Conservation (phyloP, 2,113 vertebrate species). For the Zosterops lateralis region DNA sequence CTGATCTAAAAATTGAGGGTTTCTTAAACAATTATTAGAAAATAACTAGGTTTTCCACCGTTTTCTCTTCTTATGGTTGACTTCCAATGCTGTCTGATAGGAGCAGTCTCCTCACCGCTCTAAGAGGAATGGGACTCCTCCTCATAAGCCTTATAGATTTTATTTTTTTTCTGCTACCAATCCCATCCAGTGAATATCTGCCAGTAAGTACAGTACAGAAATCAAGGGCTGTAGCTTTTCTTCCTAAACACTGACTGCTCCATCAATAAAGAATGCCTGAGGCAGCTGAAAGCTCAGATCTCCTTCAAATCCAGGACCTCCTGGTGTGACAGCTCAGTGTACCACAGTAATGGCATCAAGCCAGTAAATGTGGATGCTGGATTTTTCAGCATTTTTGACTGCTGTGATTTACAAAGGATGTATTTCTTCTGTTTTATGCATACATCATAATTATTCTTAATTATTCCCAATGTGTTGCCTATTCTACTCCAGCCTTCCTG, state of each 20-base stretch:
- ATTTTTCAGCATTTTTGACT: constrained; percentile 3
- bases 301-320: not conserved
- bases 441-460: constrained; percentile 46
- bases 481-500: constrained; percentile 13
- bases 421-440: constrained; percentile 19
- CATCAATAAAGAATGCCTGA: not conserved
- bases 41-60: not conserved
- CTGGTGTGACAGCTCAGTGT: not conserved
- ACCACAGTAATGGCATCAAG: not conserved
- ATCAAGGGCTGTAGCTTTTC: not conserved
- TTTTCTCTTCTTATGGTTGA: not conserved
- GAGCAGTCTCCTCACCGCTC: not conserved
- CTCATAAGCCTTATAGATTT: not conserved
- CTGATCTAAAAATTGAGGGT: not conserved
- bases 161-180: not conserved
- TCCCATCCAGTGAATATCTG: not conserved
- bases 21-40: not conserved
- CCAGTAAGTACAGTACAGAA: not conserved
- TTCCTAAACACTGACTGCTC: not conserved
- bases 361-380: not conserved
- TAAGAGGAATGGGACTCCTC: not conserved
- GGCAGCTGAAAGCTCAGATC: not conserved
- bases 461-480: constrained; percentile 46
- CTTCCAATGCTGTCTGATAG: not conserved
- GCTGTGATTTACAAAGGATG: constrained; percentile 17